Evolutionary conservation across 2,888 invertebrate genomes (phyloP).

Genomic region (Agonum fuliginosum): DNA sequence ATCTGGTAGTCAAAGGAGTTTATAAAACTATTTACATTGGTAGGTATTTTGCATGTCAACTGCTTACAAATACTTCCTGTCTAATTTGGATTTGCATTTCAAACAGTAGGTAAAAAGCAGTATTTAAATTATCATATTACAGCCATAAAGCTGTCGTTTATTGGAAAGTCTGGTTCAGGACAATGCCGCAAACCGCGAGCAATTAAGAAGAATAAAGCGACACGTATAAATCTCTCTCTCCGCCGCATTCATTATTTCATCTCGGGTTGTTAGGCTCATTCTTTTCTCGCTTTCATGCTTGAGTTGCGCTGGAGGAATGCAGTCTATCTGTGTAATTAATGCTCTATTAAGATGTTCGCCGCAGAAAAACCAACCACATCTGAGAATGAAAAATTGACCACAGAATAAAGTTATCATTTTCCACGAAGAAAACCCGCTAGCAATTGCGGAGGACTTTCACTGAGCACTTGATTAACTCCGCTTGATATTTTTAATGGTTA

Average conservation of each 20-base stretch:
- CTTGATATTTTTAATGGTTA: constrained; percentile 17
- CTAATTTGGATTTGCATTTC: constrained; percentile 34
- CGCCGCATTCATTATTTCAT: constrained; percentile 55
- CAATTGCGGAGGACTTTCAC: constrained; percentile 2
- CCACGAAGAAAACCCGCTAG: not conserved
- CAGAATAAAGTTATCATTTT: constrained; percentile 54
- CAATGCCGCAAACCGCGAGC: constrained; percentile 35
- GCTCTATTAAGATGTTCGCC: constrained; percentile 55
- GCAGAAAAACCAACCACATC: constrained; percentile 39
- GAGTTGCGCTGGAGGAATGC: constrained; percentile 21
- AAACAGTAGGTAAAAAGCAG: constrained; percentile 27
- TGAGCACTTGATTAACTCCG: constrained; percentile 28
- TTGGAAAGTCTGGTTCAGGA: constrained; percentile 10
- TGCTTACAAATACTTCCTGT: constrained; percentile 35
- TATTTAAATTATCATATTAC: constrained; percentile 40
- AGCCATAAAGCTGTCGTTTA: constrained; percentile 34
- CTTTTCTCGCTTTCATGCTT: constrained; percentile 57
- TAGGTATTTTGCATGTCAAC: constrained; percentile 34
- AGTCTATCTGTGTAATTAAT: constrained; percentile 57
- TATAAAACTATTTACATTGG: too few relatives aligned
- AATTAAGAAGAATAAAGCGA: constrained; percentile 55
- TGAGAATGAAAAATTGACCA: constrained; percentile 55
- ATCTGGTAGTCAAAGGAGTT: too few relatives aligned
- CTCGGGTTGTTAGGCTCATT: constrained; percentile 59
- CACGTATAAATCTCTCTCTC: constrained; percentile 46